Evolutionary conservation across 2,888 invertebrate species (phyloP), one percentile per base, ranked within the genome.

Genomic region (Criorhina ranunculi): DNA sequence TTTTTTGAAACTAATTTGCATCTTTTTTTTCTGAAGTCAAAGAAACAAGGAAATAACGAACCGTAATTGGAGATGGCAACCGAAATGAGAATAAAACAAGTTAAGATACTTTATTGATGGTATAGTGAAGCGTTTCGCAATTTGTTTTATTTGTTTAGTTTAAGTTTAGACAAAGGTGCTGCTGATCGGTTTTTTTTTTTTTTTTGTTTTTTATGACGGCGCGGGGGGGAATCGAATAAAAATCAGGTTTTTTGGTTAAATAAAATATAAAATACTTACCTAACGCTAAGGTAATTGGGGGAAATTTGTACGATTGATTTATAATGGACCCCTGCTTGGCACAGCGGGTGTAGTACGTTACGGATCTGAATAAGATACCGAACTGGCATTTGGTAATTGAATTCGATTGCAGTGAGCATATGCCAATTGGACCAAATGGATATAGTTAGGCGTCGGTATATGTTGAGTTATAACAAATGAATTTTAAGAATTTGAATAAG

Each of bases 251-350:
- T 46, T 6, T 12, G 29, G 35, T 8, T 6, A 17, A 0, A 9
- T 1, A 51, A 19, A 9, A n/a, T 31, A 9, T 17, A 31, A 44
- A 5, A 33, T 33, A 40, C 7, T n/a, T 62, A 44, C 46, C 35
- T 67, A 66, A 15, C 33, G n/a, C 15, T 31, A 29, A 51, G 49
- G 51, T 76, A 59, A 53, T 60, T 78, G 55, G 35, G 44, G 17
- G 62, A 62, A 62, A 62, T 70, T 69, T 53, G 53, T 60, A 15
- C 24, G 67, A 77, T 69, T 78, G 77, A 78, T 78, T 78, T 78
- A 69, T 53, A 69, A 69, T 62, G 15, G 69, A 53, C 69, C 42
- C 70, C 60, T 44, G 64, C 29, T 12, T 37, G 19, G 76, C 66
- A 40, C 76, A 51, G 66, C 66, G 31, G 35, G 44, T 15, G 15